These are phyloP conservation scores for Troilus luridus DNA, from an alignment of 2,888 invertebrate species.

Conservation along the genomic window DNA sequence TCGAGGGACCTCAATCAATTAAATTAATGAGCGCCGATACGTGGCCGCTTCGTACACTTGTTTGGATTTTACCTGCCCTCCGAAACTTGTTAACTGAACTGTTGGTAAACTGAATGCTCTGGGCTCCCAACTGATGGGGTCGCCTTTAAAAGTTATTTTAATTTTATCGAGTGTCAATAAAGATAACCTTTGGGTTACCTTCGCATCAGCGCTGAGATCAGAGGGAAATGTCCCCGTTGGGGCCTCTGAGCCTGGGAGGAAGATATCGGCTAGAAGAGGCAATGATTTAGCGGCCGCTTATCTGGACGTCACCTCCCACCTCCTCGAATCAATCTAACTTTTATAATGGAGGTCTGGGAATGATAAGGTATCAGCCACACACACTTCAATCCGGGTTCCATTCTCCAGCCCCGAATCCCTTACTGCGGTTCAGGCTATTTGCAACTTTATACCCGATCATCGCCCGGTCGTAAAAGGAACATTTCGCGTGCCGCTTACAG, in stretches of 20 bases:
- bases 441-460: constrained; percentile 21
- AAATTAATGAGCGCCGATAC: constrained; percentile 24
- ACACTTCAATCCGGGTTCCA: constrained; percentile 13
- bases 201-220: neutral
- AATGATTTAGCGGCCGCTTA: constrained; percentile 42
- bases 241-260: neutral
- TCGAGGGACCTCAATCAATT: constrained; percentile 23
- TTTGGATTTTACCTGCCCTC: neutral
- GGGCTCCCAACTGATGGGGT: neutral
- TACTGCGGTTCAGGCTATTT: neutral
- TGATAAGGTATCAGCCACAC: constrained; percentile 44
- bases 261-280: constrained; percentile 32
- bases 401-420: neutral
- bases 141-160: neutral
- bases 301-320: constrained; percentile 41
- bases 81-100: neutral
- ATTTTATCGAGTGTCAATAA: neutral
- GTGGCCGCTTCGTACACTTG: neutral
- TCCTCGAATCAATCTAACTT: constrained; percentile 63
- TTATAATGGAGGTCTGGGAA: constrained; percentile 60
- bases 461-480: neutral
- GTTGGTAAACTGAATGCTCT: neutral
- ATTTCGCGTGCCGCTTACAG: neutral
- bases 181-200: neutral
- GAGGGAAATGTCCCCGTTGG: neutral